A percentile compares a stretch with the other conserved stretches of the same genome.
These are phyloP conservation scores for Drosophila subpulchrella DNA, from an alignment of 1,140 invertebrate species.

Conservation along the genomic window DNA sequence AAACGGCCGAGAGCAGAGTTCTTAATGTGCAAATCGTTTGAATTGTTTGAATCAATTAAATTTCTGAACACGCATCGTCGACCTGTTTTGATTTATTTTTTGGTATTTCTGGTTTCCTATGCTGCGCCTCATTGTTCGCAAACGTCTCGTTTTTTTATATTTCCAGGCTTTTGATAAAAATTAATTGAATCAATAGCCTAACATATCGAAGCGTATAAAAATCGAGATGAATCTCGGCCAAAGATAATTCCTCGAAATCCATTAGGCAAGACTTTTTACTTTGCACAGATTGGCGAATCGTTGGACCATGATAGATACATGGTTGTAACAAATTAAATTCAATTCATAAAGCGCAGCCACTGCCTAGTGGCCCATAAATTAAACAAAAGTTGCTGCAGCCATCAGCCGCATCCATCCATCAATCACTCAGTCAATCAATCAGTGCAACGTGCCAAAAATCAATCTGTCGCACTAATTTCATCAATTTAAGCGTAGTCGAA, in stretches of 20 bases:
- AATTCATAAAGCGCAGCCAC: conserved; percentile 9
- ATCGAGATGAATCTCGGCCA: neutral
- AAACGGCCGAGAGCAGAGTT: conserved; percentile 20
- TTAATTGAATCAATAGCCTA: conserved; percentile 37
- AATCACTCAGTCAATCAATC: conserved; percentile 55
- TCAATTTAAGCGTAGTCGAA: conserved; percentile 25
- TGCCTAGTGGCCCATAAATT: conserved; percentile 44
- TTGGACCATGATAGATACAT: neutral
- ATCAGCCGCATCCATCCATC: conserved; percentile 15
- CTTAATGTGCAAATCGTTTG: conserved; percentile 54
- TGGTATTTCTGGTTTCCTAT: neutral
- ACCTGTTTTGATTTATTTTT: conserved; percentile 47
- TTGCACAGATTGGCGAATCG: neutral
- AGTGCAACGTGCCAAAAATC: conserved; percentile 29
- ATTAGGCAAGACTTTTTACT: conserved; percentile 21
- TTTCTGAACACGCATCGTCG: conserved; percentile 43
- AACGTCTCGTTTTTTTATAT: neutral
- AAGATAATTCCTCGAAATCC: conserved; percentile 7
- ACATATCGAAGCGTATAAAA: conserved; percentile 30
- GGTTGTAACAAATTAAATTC: conserved; percentile 25
- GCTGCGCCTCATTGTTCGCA: neutral
- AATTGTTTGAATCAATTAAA: conserved; percentile 58
- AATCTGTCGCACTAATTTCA: conserved; percentile 52
- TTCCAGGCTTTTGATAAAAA: conserved; percentile 14
- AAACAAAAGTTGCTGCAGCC: conserved; percentile 11